Percentiles rank a stretch among this genome's conserved stretches.
phyloP scores from a whole-genome alignment of 2,113 vertebrate genomes.

The Plotosus lineatus region DNA sequence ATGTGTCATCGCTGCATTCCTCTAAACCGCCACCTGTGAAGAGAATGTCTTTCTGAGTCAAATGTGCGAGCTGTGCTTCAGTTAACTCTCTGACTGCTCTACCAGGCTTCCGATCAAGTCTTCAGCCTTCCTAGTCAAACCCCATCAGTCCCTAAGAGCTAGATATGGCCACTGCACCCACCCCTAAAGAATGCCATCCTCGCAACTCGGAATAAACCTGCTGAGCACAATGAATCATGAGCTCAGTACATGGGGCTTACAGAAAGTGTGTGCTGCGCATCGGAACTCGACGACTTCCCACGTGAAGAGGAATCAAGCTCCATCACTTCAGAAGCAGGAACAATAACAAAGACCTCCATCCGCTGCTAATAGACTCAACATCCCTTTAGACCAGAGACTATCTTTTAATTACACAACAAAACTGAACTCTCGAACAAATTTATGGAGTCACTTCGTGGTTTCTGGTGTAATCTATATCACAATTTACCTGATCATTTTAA shows the following conservation, averaged over 20 bases:
- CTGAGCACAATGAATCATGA: constrained; percentile 56
- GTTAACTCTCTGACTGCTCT: constrained; percentile 1
- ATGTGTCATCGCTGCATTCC: constrained; percentile 52
- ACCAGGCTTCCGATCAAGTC: constrained; percentile 2
- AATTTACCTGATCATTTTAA: too few species aligned
- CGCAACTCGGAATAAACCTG: constrained; percentile 57
- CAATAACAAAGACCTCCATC: not conserved
- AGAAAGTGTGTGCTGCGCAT: not conserved
- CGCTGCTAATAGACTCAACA: too few species aligned
- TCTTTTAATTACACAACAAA: too few species aligned
- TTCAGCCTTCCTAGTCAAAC: constrained; percentile 18
- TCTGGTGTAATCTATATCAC: too few species aligned
- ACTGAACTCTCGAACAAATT: too few species aligned
- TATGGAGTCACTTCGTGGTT: too few species aligned
- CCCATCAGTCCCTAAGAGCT: constrained; percentile 53
- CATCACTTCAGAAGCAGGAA: constrained; percentile 10
- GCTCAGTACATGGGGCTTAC: constrained; percentile 34
- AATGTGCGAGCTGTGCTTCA: not conserved
- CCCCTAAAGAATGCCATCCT: constrained; percentile 55
- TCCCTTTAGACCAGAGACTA: too few species aligned
- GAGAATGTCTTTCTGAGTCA: constrained; percentile 17
- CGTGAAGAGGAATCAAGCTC: constrained; percentile 19
- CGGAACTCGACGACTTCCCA: constrained; percentile 13
- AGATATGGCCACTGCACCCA: constrained; percentile 51
- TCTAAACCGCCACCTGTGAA: constrained; percentile 16